phyloP scores from a whole-genome alignment of 2,888 invertebrate genomes.

The Helleia helle region DNA sequence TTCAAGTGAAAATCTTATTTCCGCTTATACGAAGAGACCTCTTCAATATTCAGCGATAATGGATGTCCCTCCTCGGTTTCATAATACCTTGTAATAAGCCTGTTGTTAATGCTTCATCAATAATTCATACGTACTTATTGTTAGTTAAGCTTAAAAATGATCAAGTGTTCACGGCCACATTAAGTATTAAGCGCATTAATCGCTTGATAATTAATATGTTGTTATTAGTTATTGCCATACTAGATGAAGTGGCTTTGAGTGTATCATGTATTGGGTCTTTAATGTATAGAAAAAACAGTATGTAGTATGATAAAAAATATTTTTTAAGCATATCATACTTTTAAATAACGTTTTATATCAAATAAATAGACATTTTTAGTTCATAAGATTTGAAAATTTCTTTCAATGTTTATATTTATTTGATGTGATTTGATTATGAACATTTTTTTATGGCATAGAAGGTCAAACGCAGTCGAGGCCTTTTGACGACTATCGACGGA shows the following conservation, averaged over 20 bases:
- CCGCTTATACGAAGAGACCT: conserved; percentile 15
- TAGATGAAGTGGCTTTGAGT: neutral
- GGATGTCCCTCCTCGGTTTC: conserved; percentile 38
- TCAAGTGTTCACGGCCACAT: conserved; percentile 13
- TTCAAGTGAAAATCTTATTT: too few relatives aligned
- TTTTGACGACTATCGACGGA: too few relatives aligned
- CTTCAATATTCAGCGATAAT: conserved; percentile 43
- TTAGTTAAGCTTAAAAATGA: conserved; percentile 27
- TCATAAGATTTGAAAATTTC: too few relatives aligned
- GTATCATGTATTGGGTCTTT: neutral
- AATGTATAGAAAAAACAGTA: neutral
- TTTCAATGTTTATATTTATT: too few relatives aligned
- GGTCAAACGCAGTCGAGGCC: too few relatives aligned
- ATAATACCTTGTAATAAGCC: conserved; percentile 45
- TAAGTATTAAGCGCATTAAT: conserved; percentile 7
- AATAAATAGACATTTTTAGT: too few relatives aligned
- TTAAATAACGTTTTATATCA: too few relatives aligned
- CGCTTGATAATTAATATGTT: conserved; percentile 11
- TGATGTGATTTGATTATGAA: too few relatives aligned
- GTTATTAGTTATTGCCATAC: conserved; percentile 5
- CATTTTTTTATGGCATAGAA: too few relatives aligned
- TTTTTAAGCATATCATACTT: too few relatives aligned
- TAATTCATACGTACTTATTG: conserved; percentile 44
- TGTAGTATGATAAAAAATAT: too few relatives aligned
- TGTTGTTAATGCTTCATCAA: conserved; percentile 44